Evolutionary conservation across 2,113 vertebrate genomes (phyloP).

Genomic region (Sula dactylatra): DNA sequence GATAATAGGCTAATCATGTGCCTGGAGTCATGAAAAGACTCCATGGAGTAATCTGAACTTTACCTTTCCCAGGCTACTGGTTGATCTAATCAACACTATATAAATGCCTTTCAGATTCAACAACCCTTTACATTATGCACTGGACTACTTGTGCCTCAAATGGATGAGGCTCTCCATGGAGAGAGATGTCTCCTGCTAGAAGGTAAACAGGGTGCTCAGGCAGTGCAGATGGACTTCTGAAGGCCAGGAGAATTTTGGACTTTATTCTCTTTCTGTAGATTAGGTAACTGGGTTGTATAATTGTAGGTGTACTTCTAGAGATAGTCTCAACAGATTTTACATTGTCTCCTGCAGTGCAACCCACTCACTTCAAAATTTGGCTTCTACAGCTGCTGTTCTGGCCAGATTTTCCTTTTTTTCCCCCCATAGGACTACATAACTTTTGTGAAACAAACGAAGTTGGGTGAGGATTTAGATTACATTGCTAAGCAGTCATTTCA

Average conservation of each 20-base stretch:
- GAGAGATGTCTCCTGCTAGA: background rate
- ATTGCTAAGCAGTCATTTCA: background rate
- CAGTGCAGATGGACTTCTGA: background rate
- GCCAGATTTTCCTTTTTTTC: background rate
- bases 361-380: background rate
- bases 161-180: background rate
- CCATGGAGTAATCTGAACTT: background rate
- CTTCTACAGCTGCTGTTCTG: background rate
- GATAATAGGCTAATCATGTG: background rate
- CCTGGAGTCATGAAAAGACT: background rate
- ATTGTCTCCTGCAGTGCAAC: background rate
- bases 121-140: background rate
- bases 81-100: background rate
- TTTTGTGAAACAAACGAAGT: background rate
- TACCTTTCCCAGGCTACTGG: background rate
- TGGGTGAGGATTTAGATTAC: background rate
- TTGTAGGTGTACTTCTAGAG: background rate
- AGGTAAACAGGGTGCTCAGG: background rate
- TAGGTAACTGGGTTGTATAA: background rate
- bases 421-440: background rate
- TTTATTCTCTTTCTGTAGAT: background rate
- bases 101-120: background rate
- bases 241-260: background rate
- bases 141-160: background rate
- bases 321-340: background rate